Conservation (phyloP, 1,140 invertebrate genomes). For the Eciton burchellii region DNA sequence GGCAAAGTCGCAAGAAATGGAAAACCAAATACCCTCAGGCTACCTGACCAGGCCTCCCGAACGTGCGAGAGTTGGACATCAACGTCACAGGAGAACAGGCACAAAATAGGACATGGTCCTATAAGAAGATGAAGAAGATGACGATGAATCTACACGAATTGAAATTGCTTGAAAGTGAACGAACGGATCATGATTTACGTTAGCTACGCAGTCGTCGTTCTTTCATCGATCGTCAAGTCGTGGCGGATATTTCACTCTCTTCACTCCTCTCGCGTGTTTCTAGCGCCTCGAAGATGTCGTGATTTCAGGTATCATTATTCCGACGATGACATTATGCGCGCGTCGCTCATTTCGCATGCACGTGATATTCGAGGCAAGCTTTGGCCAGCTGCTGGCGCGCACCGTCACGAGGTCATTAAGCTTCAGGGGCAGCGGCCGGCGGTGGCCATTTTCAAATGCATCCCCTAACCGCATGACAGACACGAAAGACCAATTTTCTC, state of each 20-base stretch:
- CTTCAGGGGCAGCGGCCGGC: slow-evolving; percentile 70
- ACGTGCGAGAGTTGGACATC: no score
- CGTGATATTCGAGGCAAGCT: slow-evolving; percentile 72
- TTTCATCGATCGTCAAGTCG: neutral
- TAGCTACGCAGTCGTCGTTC: neutral
- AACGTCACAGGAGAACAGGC: no score
- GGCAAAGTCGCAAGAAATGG: no score
- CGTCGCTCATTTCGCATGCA: slow-evolving; percentile 64
- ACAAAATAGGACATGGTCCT: no score
- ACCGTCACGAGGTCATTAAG: slow-evolving; percentile 81
- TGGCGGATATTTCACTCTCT: neutral
- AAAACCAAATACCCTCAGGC: no score
- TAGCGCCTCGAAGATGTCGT: slow-evolving; percentile 21
- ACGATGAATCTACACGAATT: neutral
- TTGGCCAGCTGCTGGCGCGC: slow-evolving; percentile 61
- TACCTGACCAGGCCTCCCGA: no score
- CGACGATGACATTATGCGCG: slow-evolving; percentile 57
- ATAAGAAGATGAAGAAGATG: no score
- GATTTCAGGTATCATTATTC: slow-evolving; percentile 56
- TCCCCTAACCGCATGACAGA: slow-evolving; percentile 37
- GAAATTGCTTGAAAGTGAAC: neutral
- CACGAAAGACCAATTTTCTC: slow-evolving; percentile 33
- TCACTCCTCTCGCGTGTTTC: neutral
- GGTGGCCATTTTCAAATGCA: slow-evolving; percentile 63
- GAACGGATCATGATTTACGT: neutral